Evolutionary conservation across 2,888 invertebrate genomes (phyloP).

Genomic region (Troides oblongomaculatus): DNA sequence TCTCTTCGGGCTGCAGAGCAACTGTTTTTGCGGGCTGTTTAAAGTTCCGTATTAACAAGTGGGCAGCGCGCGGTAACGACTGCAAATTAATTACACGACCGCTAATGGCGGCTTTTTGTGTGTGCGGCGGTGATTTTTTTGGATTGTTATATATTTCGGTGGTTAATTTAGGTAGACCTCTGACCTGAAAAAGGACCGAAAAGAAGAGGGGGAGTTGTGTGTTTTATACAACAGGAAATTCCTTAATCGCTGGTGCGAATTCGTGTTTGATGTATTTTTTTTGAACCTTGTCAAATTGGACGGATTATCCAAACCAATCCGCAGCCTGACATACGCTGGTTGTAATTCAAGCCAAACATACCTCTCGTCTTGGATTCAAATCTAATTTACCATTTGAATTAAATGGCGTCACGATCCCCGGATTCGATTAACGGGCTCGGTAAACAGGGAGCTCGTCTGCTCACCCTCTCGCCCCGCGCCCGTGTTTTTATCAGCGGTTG

Average conservation of each 20-base stretch:
- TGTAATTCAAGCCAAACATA: constrained; percentile 65
- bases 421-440: constrained; percentile 57
- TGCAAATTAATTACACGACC: constrained; percentile 17
- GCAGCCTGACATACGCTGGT: background rate
- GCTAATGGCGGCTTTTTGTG: constrained; percentile 21
- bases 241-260: too few species aligned
- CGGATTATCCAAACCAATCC: too few species aligned
- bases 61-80: constrained; percentile 16
- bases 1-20: constrained; percentile 12
- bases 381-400: constrained; percentile 67
- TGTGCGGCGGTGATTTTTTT: background rate
- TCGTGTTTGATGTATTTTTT: too few species aligned
- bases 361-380: constrained; percentile 50
- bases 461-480: constrained; percentile 37
- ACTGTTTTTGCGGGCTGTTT: constrained; percentile 38
- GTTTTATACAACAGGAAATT: too few species aligned
- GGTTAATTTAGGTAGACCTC: too few species aligned
- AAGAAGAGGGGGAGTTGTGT: too few species aligned
- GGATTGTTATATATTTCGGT: too few species aligned
- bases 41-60: constrained; percentile 34
- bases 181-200: too few species aligned
- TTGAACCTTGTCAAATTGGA: too few species aligned
- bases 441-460: constrained; percentile 40
- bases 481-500: constrained; percentile 23
- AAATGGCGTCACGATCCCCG: constrained; percentile 55